Evolutionary conservation across 2,797 vertebrate species (phyloP), one percentile per base, ranked within the genome.

Genomic region (Lates japonicus): DNA sequence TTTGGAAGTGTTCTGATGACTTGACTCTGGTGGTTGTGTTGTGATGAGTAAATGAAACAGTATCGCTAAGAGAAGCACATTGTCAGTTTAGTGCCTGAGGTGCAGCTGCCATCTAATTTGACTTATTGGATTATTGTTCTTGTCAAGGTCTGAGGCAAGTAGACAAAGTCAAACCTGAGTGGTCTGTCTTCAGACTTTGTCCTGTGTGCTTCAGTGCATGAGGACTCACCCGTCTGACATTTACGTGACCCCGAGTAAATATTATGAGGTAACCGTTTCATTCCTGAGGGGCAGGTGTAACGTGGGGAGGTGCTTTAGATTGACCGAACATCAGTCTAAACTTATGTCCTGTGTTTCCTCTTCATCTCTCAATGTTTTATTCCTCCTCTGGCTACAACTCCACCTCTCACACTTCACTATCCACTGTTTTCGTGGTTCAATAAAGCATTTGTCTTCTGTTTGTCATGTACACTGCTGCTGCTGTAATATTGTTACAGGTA

Each of bases 401-500:
- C 1, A 17, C 22, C 19, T 61, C 44, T 41, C 44, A 35, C 19
- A 61, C 72, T 68, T 70, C 14, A 49, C 39, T 49, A 37, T 51
- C 42, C 73, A 58, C 9, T 16, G 25, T 69, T 62, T 60, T 86
- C 29, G 33, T 33, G n/a, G 25, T 74, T 84, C 78, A 86, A 66
- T 84, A 70, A 77, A 66, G 39, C 76, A 78, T 85, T 59, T 5
- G 35, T 76, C 83, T 66, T 58, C 39, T 4, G 41, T 63, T 44
- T 68, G 52, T 42, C 63, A 29, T 42, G 46, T 64, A 31, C 58
- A 60, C 61, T 13, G 41, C 68, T 54, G 73, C 57, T 60, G 61
- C 76, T 58, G 33, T 84, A 82, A 91, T 67, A 80, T 48, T 80
- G 70, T 80, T 83, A 76, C n/a, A 65, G 68, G 57, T 80, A 87